A percentile compares a stretch with the other conserved stretches of the same genome.
phyloP scores from a whole-genome alignment of 2,797 vertebrate genomes.

The Poecilia velifera region DNA sequence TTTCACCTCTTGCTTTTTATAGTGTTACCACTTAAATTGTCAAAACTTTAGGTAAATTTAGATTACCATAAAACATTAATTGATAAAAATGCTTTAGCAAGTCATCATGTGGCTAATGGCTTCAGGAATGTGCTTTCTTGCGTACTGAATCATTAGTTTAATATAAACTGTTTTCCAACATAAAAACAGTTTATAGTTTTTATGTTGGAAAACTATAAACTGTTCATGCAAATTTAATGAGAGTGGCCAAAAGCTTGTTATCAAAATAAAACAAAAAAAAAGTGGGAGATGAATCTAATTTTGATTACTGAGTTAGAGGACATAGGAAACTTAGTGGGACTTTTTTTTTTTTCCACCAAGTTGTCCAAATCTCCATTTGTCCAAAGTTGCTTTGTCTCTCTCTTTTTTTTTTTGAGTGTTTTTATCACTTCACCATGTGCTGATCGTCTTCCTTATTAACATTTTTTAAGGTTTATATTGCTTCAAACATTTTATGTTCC shows the following conservation, averaged over 20 bases:
- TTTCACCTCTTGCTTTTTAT: slow-evolving; percentile 84
- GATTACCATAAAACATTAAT: slow-evolving; percentile 84
- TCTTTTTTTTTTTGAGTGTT: neutral
- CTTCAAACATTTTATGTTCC: neutral
- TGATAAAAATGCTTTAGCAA: slow-evolving; percentile 83
- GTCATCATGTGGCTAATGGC: slow-evolving; percentile 89
- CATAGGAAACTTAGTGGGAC: slow-evolving; percentile 3
- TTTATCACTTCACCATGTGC: neutral
- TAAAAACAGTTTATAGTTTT: too few species aligned
- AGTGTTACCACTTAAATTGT: slow-evolving; percentile 86
- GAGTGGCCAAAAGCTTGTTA: slow-evolving; percentile 37
- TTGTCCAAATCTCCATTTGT: slow-evolving; percentile 8
- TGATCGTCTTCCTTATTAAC: neutral
- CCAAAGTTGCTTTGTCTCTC: slow-evolving; percentile 6
- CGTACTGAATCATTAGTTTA: slow-evolving; percentile 87
- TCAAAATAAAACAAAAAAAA: slow-evolving; percentile 33
- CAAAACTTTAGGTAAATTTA: slow-evolving; percentile 88
- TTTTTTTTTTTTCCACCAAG: slow-evolving; percentile 12
- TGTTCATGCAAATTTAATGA: slow-evolving; percentile 74
- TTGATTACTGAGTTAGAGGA: slow-evolving; percentile 16
- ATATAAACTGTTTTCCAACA: neutral
- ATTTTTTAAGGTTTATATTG: neutral
- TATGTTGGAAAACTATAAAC: slow-evolving; percentile 86
- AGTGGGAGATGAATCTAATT: slow-evolving; percentile 11
- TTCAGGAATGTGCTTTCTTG: slow-evolving; percentile 86